Evolutionary conservation across 1,140 invertebrate genomes (phyloP).

Genomic region (Aradophagus sp.): DNA sequence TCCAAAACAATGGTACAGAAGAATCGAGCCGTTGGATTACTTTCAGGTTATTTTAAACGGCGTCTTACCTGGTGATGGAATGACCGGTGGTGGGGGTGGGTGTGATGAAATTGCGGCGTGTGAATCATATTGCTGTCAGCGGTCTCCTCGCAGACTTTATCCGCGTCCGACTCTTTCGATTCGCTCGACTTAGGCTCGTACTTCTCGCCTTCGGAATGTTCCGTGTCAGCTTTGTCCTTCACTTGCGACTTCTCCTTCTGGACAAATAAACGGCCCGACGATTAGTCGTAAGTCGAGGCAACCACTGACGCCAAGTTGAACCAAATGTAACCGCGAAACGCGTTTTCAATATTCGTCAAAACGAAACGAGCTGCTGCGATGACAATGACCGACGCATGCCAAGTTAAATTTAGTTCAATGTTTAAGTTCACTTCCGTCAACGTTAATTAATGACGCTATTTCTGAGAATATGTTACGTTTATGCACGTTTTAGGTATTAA

Average conservation of each 20-base stretch:
- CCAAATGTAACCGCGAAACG: too few relatives aligned
- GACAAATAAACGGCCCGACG: constrained; percentile 3
- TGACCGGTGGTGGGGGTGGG: constrained; percentile 75
- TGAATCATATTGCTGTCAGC: constrained; percentile 78
- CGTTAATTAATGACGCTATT: too few relatives aligned
- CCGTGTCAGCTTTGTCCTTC: constrained; percentile 62
- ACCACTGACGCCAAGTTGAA: too few relatives aligned
- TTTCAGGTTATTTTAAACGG: too few relatives aligned
- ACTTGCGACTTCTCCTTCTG: constrained; percentile 62
- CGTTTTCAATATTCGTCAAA: too few relatives aligned
- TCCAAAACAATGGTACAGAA: too few relatives aligned
- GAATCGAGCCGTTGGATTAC: too few relatives aligned
- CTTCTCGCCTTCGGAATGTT: constrained; percentile 59
- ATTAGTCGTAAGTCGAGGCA: background rate
- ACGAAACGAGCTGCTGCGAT: too few relatives aligned
- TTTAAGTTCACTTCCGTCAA: too few relatives aligned
- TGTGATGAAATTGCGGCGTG: constrained; percentile 79
- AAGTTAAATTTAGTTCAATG: constrained; percentile 26
- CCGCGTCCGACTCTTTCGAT: constrained; percentile 59
- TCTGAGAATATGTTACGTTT: too few relatives aligned
- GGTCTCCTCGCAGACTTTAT: constrained; percentile 69
- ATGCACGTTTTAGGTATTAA: too few relatives aligned
- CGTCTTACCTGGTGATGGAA: constrained; percentile 77
- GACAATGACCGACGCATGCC: constrained; percentile 24
- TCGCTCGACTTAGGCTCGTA: constrained; percentile 48